Base-by-base conservation (phyloP, 2,888 invertebrate genomes). In the Apamea monoglypha region DNA sequence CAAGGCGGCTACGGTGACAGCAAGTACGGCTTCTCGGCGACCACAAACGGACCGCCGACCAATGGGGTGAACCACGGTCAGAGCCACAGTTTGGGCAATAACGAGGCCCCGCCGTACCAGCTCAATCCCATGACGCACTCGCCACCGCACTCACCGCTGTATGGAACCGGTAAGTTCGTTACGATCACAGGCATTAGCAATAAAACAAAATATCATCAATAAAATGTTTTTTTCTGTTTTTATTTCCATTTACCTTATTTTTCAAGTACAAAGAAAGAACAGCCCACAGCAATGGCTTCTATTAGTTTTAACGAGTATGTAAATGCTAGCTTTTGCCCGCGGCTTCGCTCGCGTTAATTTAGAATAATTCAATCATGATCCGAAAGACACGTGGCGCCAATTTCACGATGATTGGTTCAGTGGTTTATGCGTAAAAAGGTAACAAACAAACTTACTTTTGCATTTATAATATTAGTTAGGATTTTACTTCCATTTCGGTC, bases 21-120 rank as follows among this genome's bases (percentile, higher is more conserved):
- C 93, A 98, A 98, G 91, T 98, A 98, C 91, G 97, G 98, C 66
- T 97, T 97, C 93, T 96, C 97, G 81, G 90, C 97, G 83, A 97
- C 95, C 90, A 93, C 94, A 71, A 95, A 94, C 85, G 95, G 93
- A 10, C 87, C 85, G 18, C 88, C 94, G 78, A 87, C 93, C 83
- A 94, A 91, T 71, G 86, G 91, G 88, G 93, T 92, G 90, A 91
- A 84, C 94, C 96, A 94, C 91, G 94, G 81, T 85, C 95, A 89
- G 87, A 91, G 73, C 74, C 95, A 90, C 90, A 95, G 84, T 86
- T 93, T 83, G 90, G 94, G 88, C 25, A 86, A 90, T 32, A 96
- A 94, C 44, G 97, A 97, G 3, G 96, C 90, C 0, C 95, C 96
- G 25, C 95, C 96, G 0, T 96, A 96, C 89, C 96, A 96, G 76